phyloP scores from a whole-genome alignment of 1,140 invertebrate genomes.

The Nomia melanderi region DNA sequence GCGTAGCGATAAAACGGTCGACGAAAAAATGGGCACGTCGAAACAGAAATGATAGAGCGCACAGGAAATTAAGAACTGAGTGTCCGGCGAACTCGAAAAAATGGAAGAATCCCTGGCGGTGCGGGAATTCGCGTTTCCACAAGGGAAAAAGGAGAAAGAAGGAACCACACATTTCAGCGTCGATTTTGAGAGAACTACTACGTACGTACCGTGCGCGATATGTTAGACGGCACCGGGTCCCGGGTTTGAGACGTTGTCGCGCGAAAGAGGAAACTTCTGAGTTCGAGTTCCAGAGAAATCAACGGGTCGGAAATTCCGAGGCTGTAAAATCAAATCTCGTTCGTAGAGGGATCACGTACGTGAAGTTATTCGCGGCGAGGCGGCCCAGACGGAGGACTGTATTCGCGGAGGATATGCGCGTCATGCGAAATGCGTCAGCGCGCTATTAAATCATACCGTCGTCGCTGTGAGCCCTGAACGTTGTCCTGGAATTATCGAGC shows the following conservation, averaged over 20 bases:
- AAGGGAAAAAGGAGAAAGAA: background rate
- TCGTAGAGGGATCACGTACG: conserved; percentile 34
- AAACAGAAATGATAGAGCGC: too few relatives aligned
- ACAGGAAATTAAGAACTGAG: too few relatives aligned
- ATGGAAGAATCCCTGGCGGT: background rate
- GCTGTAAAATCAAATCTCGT: conserved; percentile 21
- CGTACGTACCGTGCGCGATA: background rate
- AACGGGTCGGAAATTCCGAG: background rate
- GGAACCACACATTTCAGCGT: background rate
- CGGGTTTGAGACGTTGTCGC: background rate
- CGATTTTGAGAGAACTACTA: background rate
- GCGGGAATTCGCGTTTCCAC: background rate
- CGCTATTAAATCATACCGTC: conserved; percentile 15
- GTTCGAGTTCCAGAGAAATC: conserved; percentile 3
- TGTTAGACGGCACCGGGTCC: too few relatives aligned
- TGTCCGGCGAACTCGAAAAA: too few relatives aligned
- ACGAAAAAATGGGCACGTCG: too few relatives aligned
- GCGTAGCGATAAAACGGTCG: too few relatives aligned
- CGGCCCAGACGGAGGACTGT: conserved; percentile 25
- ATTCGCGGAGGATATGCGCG: conserved; percentile 28
- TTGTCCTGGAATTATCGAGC: background rate
- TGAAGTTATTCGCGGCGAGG: conserved; percentile 31
- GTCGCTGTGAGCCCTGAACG: background rate
- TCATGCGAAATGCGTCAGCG: conserved; percentile 36
- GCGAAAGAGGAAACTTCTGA: conserved; percentile 15